Conservation (phyloP, 1,140 invertebrate genomes). For the Drosophila melanica region DNA sequence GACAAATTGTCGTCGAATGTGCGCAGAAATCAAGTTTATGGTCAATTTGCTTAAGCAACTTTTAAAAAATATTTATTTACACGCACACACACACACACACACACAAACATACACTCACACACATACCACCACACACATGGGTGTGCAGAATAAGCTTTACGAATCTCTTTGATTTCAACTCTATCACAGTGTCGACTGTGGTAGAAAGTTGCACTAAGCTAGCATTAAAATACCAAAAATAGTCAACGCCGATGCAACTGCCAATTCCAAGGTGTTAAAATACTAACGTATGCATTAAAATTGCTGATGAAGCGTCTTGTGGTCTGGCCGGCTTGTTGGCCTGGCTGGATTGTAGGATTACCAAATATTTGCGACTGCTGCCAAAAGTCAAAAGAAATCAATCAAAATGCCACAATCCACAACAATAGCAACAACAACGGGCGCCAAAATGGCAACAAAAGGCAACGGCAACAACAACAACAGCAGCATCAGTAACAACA, state of each 20-base stretch:
- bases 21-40: constrained; percentile 79
- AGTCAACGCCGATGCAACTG: constrained; percentile 46
- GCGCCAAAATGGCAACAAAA: constrained; percentile 41
- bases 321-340: constrained; percentile 54
- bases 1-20: constrained; percentile 78
- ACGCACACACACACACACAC: background rate
- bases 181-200: constrained; percentile 19
- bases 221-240: constrained; percentile 74
- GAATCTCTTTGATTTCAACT: constrained; percentile 16
- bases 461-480: constrained; percentile 23
- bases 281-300: constrained; percentile 73
- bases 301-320: constrained; percentile 77
- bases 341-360: constrained; percentile 61
- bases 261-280: constrained; percentile 74
- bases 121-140: background rate
- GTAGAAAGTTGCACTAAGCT: constrained; percentile 66
- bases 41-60: constrained; percentile 60
- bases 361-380: constrained; percentile 79
- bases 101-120: background rate
- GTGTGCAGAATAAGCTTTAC: constrained; percentile 17
- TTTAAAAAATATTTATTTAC: constrained; percentile 29
- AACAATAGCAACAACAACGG: constrained; percentile 50
- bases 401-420: constrained; percentile 82
- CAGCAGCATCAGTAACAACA: constrained; percentile 25
- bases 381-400: constrained; percentile 82